phyloP scores from a whole-genome alignment of 2,888 invertebrate genomes.

The Keiferia lycopersicella region DNA sequence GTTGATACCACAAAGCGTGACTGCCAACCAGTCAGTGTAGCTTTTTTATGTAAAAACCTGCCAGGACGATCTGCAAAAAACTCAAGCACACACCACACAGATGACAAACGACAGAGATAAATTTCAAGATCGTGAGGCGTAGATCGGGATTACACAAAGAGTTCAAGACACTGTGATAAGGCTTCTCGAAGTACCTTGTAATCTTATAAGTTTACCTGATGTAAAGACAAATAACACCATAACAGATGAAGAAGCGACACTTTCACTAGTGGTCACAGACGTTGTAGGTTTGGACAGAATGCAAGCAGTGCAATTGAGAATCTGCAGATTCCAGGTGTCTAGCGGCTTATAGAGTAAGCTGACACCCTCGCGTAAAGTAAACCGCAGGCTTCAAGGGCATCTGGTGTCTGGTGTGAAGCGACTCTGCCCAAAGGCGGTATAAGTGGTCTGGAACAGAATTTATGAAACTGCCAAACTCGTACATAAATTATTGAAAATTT shows the following conservation, averaged over 20 bases:
- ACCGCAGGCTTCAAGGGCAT: conserved; percentile 13
- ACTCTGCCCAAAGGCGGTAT: conserved; percentile 13
- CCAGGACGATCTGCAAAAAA: conserved; percentile 5
- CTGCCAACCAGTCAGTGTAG: conserved; percentile 1
- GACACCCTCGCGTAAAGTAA: conserved; percentile 4
- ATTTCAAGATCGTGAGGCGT: conserved; percentile 11
- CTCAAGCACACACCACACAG: not conserved
- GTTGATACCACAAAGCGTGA: conserved; percentile 14
- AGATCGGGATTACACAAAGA: conserved; percentile 14
- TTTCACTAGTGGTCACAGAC: not conserved
- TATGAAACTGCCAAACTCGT: not conserved
- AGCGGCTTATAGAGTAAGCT: not conserved
- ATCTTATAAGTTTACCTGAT: conserved; percentile 16
- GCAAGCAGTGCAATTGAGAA: conserved; percentile 1
- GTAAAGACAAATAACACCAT: conserved; percentile 6
- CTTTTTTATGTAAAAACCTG: conserved; percentile 9
- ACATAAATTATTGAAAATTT: not conserved
- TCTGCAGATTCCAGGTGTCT: conserved; percentile 5
- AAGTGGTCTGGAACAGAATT: conserved; percentile 9
- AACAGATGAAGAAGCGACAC: conserved; percentile 1
- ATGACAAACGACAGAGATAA: conserved; percentile 18
- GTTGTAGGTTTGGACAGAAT: not conserved
- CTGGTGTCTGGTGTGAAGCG: conserved; percentile 8
- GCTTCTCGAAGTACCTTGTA: conserved; percentile 12
- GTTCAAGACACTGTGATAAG: conserved; percentile 10